Conservation (phyloP, 1,140 invertebrate genomes). For the Sitophilus oryzae region DNA sequence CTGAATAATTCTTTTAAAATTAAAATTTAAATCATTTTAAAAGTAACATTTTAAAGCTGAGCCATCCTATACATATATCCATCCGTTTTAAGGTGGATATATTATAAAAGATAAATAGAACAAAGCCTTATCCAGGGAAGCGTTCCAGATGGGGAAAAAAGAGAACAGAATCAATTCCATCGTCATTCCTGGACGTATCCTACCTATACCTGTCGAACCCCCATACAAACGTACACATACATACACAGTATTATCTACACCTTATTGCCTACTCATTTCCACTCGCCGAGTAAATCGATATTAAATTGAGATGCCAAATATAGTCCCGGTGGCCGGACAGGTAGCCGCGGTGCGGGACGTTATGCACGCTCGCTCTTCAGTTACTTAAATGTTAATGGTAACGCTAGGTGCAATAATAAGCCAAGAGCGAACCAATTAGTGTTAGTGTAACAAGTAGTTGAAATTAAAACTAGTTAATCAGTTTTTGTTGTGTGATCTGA, state of each 20-base stretch:
- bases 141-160: background rate
- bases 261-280: background rate
- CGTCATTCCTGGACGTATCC: too few species aligned
- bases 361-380: background rate
- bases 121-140: background rate
- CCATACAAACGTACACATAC: background rate
- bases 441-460: background rate
- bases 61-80: too few species aligned
- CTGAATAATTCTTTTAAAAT: too few species aligned
- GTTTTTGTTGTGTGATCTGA: too few species aligned
- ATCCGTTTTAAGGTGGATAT: too few species aligned
- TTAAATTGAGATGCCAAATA: background rate
- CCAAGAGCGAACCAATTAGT: background rate
- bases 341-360: background rate
- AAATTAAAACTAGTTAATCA: too few species aligned
- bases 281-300: background rate
- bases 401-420: background rate
- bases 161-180: background rate
- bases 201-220: too few species aligned
- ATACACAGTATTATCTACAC: background rate
- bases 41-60: too few species aligned
- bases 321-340: background rate
- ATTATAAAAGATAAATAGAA: background rate
- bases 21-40: too few species aligned
- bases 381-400: background rate